phyloP scores from a whole-genome alignment of 1,140 invertebrate species.

The Platorchestia sp. region DNA sequence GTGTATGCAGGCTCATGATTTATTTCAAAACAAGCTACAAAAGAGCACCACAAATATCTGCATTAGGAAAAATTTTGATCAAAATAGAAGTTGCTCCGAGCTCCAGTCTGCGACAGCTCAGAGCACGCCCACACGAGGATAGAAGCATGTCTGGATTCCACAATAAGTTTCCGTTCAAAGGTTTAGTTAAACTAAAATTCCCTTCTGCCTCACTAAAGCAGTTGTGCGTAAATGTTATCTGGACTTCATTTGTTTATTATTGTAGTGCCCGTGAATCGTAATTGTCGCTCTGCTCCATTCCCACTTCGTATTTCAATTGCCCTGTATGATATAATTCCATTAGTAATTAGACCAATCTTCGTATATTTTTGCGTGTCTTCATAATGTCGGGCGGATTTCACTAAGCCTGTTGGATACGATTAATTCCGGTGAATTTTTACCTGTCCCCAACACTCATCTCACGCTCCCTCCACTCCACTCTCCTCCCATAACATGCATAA shows the following conservation, averaged over 20 bases:
- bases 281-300: background rate
- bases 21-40: no score
- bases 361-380: background rate
- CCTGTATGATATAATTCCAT: background rate
- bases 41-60: no score
- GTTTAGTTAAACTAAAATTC: no score
- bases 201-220: no score
- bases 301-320: background rate
- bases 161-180: no score
- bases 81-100: no score
- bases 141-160: no score
- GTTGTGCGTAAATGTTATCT: no score
- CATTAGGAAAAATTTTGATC: no score
- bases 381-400: background rate
- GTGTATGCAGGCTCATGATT: no score
- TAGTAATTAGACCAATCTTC: background rate
- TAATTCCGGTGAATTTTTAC: background rate
- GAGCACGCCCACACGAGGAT: no score
- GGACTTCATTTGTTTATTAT: background rate
- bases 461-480: background rate
- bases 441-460: background rate
- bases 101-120: no score
- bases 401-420: background rate
- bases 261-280: background rate
- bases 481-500: background rate